Conservation (phyloP, 2,888 invertebrate genomes). For the Aplocera efformata region DNA sequence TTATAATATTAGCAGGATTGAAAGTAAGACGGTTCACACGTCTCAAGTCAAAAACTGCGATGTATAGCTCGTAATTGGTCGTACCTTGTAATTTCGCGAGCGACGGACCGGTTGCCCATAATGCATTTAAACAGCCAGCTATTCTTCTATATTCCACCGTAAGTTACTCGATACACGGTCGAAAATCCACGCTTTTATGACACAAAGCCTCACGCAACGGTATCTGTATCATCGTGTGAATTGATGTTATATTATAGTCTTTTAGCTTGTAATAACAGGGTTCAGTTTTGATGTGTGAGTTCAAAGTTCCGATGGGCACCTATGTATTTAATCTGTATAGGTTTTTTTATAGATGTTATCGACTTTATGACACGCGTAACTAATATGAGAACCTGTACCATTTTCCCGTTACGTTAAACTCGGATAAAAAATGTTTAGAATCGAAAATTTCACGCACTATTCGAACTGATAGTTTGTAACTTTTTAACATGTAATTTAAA, state of each 20-base stretch:
- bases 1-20: conserved; percentile 10
- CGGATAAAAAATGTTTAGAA: no score
- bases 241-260: conserved; percentile 19
- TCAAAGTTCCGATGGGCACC: conserved; percentile 15
- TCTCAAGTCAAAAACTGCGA: conserved; percentile 20
- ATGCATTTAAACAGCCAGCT: conserved; percentile 8
- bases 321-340: background rate
- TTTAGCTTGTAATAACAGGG: conserved; percentile 15
- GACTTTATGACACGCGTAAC: conserved; percentile 4
- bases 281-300: conserved; percentile 18
- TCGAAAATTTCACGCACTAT: no score
- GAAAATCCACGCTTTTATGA: background rate
- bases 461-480: no score
- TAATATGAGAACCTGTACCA: conserved; percentile 3
- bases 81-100: conserved; percentile 28
- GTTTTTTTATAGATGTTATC: conserved; percentile 7
- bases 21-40: conserved; percentile 13
- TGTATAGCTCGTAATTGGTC: conserved; percentile 25
- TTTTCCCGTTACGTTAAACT: background rate
- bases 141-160: conserved; percentile 3
- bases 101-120: conserved; percentile 23
- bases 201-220: background rate
- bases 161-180: conserved; percentile 4
- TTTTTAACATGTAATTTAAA: no score
- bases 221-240: conserved; percentile 15